phyloP scores from a whole-genome alignment of 2,113 vertebrate species.

The Sylvilagus bachmani region DNA sequence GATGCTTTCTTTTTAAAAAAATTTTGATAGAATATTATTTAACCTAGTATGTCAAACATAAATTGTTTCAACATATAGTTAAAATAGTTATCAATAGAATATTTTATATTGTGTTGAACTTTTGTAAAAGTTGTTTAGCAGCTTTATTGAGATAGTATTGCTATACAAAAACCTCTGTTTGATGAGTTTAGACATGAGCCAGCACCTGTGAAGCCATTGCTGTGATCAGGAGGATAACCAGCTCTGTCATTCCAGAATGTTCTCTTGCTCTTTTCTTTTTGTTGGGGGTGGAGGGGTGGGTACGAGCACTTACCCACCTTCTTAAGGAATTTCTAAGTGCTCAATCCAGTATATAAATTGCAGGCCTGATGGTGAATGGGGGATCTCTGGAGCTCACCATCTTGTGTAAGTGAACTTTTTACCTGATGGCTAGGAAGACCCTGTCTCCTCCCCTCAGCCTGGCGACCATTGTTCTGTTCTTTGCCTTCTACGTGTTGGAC shows the following conservation, averaged over 20 bases:
- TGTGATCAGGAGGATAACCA: too few species aligned
- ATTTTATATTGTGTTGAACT: background rate
- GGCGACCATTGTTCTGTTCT: background rate
- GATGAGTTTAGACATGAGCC: background rate
- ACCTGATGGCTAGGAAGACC: background rate
- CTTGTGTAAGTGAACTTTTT: background rate
- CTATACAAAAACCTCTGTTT: background rate
- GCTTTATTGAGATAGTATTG: background rate
- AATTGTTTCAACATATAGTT: background rate
- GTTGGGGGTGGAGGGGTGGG: background rate
- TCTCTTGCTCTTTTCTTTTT: background rate
- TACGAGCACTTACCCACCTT: background rate
- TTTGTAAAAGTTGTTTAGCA: background rate
- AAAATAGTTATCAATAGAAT: background rate
- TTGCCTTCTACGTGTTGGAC: background rate
- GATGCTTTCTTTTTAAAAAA: background rate
- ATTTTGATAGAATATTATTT: background rate
- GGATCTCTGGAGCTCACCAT: background rate
- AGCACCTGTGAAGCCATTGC: background rate
- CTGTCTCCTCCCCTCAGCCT: background rate
- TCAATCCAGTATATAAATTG: background rate
- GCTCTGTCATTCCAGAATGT: background rate
- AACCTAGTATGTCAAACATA: background rate
- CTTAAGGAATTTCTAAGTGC: background rate
- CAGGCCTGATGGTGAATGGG: background rate